Base-by-base conservation (phyloP, 2,888 invertebrate species). In the Apamea crenata region DNA sequence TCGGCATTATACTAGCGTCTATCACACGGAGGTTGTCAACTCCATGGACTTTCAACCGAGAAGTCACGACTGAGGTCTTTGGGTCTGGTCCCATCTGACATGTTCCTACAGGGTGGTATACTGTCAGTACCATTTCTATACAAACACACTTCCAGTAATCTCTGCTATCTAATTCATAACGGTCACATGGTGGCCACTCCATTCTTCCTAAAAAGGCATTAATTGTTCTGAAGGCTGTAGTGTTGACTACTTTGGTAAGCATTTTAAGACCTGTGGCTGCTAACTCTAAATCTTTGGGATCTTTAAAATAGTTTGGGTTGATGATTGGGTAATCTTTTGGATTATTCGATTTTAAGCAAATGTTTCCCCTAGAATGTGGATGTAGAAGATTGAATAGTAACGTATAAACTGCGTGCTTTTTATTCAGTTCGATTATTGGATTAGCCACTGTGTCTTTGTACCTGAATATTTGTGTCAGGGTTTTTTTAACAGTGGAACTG, bases 1-100 rank as follows among this genome's bases (percentile, higher is more conserved):
- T 96, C 0, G 98, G 98, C 98, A 99, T 98, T 74, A 99, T 97
- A 75, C 98, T 98, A 0, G 98, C 98, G 91, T 98, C 98, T 0
- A 97, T 97, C 0, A 98, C 98, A 50, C 98, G 96, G 3, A 98
- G 94, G 21, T 97, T 97, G 25, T 95, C 91, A 0, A 98, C 95
- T 0, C 98, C 98, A 79, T 98, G 97, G 0, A 98, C 98, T 82
- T 96, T 97, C 18, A 98, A 93, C 56, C 97, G 93, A 1, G 97
- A 97, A 92, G 98, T 97, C 1, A 94, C 94, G 0, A 94, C 94
- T 21, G 93, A 91, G n/a, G 86, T 89, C 10, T 82, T 77, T 6
- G 90, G 91, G 32, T 90, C 86, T 0, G 96, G 94, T 12, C 97
- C 97, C 97, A 98, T 98, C 90, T 94, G 97, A 1, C 97, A 95